A percentile compares a stretch with the other conserved stretches of the same genome.
phyloP scores from a whole-genome alignment of 2,888 invertebrate species.

The Agrochola lota region DNA sequence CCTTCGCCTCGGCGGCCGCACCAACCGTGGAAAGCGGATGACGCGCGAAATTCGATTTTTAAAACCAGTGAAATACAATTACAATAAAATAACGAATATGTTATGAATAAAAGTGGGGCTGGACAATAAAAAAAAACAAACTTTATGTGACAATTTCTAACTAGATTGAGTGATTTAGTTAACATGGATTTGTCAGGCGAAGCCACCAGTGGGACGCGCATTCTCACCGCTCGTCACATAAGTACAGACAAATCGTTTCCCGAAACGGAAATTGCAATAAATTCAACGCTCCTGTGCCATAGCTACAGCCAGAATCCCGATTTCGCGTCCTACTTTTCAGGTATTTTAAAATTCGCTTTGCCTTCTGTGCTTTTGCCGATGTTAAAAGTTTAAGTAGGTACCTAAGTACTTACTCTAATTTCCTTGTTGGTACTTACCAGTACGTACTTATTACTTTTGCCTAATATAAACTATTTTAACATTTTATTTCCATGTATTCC shows the following conservation, averaged over 20 bases:
- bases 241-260: conserved; percentile 77
- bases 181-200: conserved; percentile 83
- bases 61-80: conserved; percentile 34
- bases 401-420: neutral
- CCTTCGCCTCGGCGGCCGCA: conserved; percentile 69
- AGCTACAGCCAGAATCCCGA: conserved; percentile 83
- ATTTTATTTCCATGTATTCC: neutral
- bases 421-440: neutral
- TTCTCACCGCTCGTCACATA: conserved; percentile 80
- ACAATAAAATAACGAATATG: conserved; percentile 37
- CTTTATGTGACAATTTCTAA: conserved; percentile 36
- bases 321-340: conserved; percentile 82
- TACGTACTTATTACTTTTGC: neutral
- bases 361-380: neutral
- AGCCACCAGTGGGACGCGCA: conserved; percentile 72
- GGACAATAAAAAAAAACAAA: conserved; percentile 30
- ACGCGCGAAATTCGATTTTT: conserved; percentile 68
- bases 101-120: conserved; percentile 54
- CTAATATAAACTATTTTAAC: neutral
- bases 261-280: conserved; percentile 78
- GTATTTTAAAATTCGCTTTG: conserved; percentile 70
- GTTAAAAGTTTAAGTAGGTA: neutral
- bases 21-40: conserved; percentile 51
- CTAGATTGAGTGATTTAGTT: conserved; percentile 41
- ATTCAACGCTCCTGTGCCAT: conserved; percentile 83